Conservation (phyloP, 2,797 vertebrate genomes). For the Malacoctenus gilli region DNA sequence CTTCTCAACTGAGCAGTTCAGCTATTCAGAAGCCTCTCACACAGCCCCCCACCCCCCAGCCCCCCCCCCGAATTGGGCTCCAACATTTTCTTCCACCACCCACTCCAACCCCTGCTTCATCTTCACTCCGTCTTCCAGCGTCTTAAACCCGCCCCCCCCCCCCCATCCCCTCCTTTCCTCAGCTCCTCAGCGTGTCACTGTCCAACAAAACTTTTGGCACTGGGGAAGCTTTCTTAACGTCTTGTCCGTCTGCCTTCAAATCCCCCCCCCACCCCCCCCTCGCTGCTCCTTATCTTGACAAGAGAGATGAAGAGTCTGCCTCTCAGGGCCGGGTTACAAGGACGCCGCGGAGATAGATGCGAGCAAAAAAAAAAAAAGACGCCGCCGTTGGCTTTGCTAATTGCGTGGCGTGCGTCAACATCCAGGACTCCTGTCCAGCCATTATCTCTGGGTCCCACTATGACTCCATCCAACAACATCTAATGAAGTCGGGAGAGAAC, state of each 20-base stretch:
- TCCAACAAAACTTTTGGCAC: constrained; percentile 27
- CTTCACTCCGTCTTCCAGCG: constrained; percentile 25
- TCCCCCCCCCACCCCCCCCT: background rate
- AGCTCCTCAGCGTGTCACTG: constrained; percentile 19
- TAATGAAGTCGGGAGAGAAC: constrained; percentile 61
- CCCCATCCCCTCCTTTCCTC: constrained; percentile 26
- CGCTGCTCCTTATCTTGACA: background rate
- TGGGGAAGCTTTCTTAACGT: constrained; percentile 11
- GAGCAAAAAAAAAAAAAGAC: constrained; percentile 15
- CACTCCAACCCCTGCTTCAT: constrained; percentile 38
- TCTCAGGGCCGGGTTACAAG: background rate
- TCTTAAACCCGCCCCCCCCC: too few species aligned
- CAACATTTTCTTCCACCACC: constrained; percentile 34
- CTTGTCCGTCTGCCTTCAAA: background rate
- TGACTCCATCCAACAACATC: constrained; percentile 51
- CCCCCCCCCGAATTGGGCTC: constrained; percentile 33
- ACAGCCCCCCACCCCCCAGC: too few species aligned
- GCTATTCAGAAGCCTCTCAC: constrained; percentile 66
- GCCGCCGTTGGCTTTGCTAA: constrained; percentile 16
- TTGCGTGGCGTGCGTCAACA: constrained; percentile 32
- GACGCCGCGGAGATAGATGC: background rate
- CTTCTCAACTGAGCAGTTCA: constrained; percentile 56
- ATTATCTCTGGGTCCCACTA: constrained; percentile 36
- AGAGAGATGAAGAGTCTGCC: background rate
- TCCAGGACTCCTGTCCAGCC: constrained; percentile 9